Percentiles rank a stretch among this genome's conserved stretches.
Evolutionary conservation across 1,140 invertebrate species (phyloP).

Genomic region (Cydia strobilella): DNA sequence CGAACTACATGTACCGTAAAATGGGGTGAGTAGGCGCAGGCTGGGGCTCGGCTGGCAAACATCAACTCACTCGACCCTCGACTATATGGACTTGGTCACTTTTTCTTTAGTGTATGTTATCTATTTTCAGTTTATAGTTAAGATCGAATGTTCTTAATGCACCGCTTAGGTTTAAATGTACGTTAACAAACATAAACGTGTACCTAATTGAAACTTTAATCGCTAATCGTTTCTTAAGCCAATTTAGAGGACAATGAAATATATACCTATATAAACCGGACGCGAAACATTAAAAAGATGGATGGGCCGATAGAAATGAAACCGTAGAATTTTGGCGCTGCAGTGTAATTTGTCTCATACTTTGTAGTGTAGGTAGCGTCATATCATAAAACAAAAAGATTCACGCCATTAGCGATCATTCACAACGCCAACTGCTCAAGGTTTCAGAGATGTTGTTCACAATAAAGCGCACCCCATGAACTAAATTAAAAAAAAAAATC

Average conservation of each 20-base stretch:
- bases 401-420: slow-evolving; percentile 7
- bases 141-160: no score
- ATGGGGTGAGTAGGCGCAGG: no score
- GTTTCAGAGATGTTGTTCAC: neutral
- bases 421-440: slow-evolving; percentile 1
- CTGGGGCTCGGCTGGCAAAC: no score
- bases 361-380: neutral
- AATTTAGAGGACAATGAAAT: neutral
- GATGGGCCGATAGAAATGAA: neutral
- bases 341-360: neutral
- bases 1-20: no score
- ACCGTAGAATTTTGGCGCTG: slow-evolving; percentile 1
- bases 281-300: neutral
- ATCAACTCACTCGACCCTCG: no score
- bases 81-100: no score
- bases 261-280: slow-evolving; percentile 2
- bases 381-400: neutral
- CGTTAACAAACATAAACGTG: neutral
- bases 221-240: neutral
- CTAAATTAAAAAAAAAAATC: no score
- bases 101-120: no score
- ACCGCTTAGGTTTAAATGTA: no score
- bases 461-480: neutral
- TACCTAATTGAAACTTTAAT: neutral
- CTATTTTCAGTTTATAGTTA: no score